A percentile compares a stretch with the other conserved stretches of the same genome.
phyloP scores from a whole-genome alignment of 2,113 vertebrate genomes.

The Penelope pileata region DNA sequence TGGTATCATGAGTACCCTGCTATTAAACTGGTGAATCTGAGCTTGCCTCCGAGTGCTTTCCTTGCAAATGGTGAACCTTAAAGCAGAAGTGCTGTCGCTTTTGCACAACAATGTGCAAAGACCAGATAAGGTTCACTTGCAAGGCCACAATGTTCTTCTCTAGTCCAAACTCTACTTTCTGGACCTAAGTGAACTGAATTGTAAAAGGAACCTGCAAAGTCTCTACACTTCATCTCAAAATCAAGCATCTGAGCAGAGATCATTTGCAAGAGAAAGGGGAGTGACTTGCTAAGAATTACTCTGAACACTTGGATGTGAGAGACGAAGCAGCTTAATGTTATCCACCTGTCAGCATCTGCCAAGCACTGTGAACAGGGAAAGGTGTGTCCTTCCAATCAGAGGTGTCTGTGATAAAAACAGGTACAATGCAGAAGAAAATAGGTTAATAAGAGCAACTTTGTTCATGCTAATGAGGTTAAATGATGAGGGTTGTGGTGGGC shows the following conservation, averaged over 20 bases:
- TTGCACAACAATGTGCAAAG: no score
- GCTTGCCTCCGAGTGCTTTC: no score
- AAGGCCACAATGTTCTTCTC: neutral
- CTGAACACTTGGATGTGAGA: neutral
- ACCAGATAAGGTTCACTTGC: neutral
- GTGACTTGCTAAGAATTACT: neutral
- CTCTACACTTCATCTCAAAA: neutral
- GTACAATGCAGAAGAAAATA: neutral
- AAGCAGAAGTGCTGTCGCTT: no score
- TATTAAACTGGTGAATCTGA: no score
- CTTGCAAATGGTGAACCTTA: no score
- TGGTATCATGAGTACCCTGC: no score
- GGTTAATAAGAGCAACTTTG: neutral
- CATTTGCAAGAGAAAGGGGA: neutral
- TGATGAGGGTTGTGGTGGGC: neutral
- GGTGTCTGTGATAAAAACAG: neutral
- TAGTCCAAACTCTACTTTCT: neutral
- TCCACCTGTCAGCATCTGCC: neutral
- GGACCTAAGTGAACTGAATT: neutral
- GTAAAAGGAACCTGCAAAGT: neutral
- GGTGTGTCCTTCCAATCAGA: neutral
- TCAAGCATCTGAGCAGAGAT: neutral
- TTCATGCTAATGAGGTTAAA: neutral
- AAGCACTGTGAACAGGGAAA: neutral
- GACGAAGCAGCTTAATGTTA: neutral